These are phyloP conservation scores for Pterocles burchelli DNA, from an alignment of 2,113 vertebrate species.

Conservation along the genomic window DNA sequence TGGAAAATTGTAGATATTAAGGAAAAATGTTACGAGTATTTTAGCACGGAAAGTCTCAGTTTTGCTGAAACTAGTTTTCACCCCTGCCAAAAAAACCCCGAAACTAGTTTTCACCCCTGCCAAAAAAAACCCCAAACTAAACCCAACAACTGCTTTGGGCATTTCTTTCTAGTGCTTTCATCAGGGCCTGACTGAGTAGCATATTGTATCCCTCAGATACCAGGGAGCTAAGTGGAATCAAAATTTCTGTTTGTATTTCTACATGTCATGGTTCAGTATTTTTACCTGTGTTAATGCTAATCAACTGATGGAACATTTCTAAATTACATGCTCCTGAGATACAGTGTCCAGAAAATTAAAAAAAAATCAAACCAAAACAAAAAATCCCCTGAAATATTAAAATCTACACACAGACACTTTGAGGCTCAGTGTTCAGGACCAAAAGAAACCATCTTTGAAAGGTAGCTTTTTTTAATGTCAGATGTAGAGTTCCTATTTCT, in stretches of 20 bases:
- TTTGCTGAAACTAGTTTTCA: not conserved
- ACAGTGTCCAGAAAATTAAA: not conserved
- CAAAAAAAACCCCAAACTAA: not conserved
- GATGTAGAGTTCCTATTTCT: not conserved
- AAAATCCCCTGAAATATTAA: not conserved
- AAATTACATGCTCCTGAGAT: not conserved
- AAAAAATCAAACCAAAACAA: not conserved
- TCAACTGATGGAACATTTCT: not conserved
- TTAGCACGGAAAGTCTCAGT: not conserved
- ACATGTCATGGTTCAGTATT: not conserved
- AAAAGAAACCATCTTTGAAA: not conserved
- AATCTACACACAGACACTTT: not conserved
- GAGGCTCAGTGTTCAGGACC: not conserved
- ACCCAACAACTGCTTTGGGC: not conserved
- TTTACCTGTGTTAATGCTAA: not conserved
- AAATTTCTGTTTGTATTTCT: not conserved
- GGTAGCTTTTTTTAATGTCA: rapidly evolving
- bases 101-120: no score
- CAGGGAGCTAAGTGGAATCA: not conserved
- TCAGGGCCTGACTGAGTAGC: not conserved
- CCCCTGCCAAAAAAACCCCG: rapidly evolving
- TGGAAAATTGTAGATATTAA: not conserved
- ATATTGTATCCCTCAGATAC: not conserved
- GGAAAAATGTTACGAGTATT: not conserved
- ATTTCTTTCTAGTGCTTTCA: not conserved